A percentile compares a stretch with the other conserved stretches of the same genome.
Conservation (phyloP, 2,113 vertebrate genomes). For the Miniopterus natalensis region DNA sequence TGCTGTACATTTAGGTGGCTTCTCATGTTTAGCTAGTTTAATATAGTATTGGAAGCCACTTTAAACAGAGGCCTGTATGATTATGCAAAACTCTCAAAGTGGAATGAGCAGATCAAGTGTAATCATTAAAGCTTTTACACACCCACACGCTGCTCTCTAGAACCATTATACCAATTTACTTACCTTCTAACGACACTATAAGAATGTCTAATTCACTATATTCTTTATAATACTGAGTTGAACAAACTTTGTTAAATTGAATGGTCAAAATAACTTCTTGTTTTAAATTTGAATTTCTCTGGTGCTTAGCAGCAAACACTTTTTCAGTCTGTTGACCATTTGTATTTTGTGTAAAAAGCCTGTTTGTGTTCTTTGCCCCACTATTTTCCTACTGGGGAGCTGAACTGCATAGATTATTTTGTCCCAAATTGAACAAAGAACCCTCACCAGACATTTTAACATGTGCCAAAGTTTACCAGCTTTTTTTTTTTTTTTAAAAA, state of each 20-base stretch:
- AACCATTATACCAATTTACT: neutral
- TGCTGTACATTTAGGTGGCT: neutral
- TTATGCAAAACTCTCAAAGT: slow-evolving; percentile 15
- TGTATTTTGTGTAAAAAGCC: slow-evolving; percentile 44
- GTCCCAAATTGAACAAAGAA: slow-evolving; percentile 46
- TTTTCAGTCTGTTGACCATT: neutral
- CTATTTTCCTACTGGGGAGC: neutral
- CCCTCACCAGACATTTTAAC: neutral
- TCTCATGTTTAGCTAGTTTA: slow-evolving; percentile 26
- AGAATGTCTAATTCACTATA: neutral
- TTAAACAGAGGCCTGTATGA: neutral
- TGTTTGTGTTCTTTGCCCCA: neutral
- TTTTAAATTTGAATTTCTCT: slow-evolving; percentile 43
- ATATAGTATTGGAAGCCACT: neutral
- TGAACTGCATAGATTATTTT: neutral
- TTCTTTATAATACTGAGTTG: neutral
- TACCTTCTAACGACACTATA: neutral
- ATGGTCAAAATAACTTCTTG: slow-evolving; percentile 38
- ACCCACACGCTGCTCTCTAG: slow-evolving; percentile 39
- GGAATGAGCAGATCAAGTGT: neutral
- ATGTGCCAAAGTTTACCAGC: neutral
- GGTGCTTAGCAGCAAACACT: slow-evolving; percentile 16
- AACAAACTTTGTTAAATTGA: slow-evolving; percentile 2
- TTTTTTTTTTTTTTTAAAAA: neutral
- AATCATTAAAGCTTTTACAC: slow-evolving; percentile 28